phyloP scores from a whole-genome alignment of 2,113 vertebrate species.

The Calidris pygmaea region DNA sequence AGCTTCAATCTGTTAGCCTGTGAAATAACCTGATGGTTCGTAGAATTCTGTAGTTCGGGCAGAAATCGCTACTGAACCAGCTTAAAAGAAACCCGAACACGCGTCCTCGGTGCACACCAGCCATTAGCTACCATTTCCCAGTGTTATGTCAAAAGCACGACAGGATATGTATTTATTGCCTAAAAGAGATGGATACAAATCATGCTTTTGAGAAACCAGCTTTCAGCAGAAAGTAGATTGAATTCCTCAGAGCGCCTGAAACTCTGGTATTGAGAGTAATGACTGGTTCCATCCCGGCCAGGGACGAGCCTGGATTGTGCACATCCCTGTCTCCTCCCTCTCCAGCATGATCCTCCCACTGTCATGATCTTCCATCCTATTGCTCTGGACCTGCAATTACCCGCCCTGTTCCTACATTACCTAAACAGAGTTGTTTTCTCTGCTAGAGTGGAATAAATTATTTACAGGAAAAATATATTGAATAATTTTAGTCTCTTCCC shows the following conservation, averaged over 20 bases:
- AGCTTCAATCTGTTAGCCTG: not conserved
- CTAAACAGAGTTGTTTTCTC: not conserved
- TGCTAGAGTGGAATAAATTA: not conserved
- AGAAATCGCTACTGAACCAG: not conserved
- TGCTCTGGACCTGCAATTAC: not conserved
- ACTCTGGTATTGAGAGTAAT: not conserved
- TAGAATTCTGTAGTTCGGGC: not conserved
- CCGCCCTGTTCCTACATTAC: not conserved
- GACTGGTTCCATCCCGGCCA: not conserved
- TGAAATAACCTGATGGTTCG: not conserved
- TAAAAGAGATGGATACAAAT: not conserved
- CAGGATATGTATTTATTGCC: not conserved
- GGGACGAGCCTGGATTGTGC: not conserved
- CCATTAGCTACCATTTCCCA: not conserved
- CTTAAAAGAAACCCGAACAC: not conserved
- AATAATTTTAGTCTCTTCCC: not conserved
- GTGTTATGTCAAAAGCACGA: not conserved
- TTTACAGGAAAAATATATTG: not conserved
- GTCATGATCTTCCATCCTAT: not conserved
- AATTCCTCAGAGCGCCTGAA: not conserved
- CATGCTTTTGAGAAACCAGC: not conserved
- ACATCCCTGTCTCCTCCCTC: not conserved
- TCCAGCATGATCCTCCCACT: not conserved
- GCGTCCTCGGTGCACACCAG: accelerated
- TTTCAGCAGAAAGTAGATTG: not conserved